Percentiles rank a stretch among this genome's conserved stretches.
Conservation (phyloP, 64 coral and sea anemone species). For the Exaiptasia diaphana region DNA sequence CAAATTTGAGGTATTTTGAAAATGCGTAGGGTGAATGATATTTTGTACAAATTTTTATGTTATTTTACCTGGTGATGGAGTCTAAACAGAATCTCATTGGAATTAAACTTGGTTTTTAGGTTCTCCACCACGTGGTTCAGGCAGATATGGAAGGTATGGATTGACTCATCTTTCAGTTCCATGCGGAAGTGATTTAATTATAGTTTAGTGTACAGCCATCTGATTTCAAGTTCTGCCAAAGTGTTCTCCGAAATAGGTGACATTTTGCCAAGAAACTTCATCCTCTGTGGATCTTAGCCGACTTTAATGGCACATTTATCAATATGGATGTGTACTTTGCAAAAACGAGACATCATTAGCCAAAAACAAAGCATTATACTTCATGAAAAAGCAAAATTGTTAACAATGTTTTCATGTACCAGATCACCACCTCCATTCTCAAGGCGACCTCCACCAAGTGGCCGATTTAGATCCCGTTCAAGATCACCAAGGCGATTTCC, state of each 20-base stretch:
- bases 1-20: not conserved
- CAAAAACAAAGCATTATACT: not conserved
- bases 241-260: not conserved
- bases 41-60: not conserved
- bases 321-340: not conserved
- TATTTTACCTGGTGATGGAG: not conserved
- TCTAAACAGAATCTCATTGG: too few species aligned
- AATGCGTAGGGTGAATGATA: not conserved
- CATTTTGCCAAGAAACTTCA: not conserved
- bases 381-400: not conserved
- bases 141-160: not conserved
- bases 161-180: too few species aligned
- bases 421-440: not conserved
- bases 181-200: not conserved
- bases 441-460: not conserved
- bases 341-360: not conserved
- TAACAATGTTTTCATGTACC: not conserved
- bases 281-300: not conserved
- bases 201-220: not conserved
- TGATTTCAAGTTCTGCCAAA: not conserved
- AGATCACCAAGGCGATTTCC: constrained; percentile 10
- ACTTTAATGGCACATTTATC: not conserved
- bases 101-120: too few species aligned
- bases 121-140: not conserved
- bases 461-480: constrained; percentile 4